Conservation (phyloP, 92 coral and sea anemone genomes). For the Zoanthus sociatus region DNA sequence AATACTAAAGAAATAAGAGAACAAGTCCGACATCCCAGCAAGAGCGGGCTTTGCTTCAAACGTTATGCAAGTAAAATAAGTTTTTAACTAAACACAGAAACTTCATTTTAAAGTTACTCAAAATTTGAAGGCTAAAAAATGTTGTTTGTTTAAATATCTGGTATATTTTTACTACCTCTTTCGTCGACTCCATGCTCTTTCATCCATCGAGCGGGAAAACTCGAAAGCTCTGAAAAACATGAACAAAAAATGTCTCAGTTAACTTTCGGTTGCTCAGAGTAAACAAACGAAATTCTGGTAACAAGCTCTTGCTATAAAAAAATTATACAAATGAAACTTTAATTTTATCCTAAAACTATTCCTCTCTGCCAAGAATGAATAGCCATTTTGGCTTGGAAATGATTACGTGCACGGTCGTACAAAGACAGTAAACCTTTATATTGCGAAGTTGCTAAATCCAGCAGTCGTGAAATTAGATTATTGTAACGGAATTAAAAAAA, state of each 20-base stretch:
- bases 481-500: neutral
- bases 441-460: neutral
- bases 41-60: neutral
- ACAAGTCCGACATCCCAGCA: neutral
- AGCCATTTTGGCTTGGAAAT: neutral
- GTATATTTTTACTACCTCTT: conserved; percentile 63
- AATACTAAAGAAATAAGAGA: neutral
- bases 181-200: conserved; percentile 85
- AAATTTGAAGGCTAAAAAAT: neutral
- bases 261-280: conserved; percentile 32
- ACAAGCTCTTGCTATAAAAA: neutral
- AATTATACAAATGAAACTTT: neutral
- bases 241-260: conserved; percentile 19
- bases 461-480: neutral
- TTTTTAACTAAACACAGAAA: neutral
- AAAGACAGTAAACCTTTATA: neutral
- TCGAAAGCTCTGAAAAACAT: conserved; percentile 80
- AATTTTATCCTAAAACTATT: neutral
- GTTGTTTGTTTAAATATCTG: neutral
- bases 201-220: conserved; percentile 97
- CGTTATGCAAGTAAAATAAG: neutral
- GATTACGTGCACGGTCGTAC: neutral
- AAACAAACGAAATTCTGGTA: conserved; percentile 20
- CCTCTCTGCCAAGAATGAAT: neutral
- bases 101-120: neutral